Conservation (phyloP, 2,113 vertebrate genomes). For the Triplophysa rosa region DNA sequence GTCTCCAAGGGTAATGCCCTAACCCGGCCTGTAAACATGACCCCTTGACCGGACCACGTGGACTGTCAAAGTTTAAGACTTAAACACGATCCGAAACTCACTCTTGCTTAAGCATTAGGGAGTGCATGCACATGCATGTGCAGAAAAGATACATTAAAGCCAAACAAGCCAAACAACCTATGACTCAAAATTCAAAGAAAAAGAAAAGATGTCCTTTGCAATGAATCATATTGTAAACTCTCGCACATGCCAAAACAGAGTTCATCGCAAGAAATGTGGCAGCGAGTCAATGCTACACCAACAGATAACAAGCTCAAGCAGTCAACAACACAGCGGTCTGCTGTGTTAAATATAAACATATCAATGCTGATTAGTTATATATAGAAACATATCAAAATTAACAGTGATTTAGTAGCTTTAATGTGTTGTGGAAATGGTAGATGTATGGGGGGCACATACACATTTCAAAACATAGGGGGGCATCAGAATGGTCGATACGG, state of each 20-base stretch:
- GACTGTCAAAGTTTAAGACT: not conserved
- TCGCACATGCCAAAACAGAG: not conserved
- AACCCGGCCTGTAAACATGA: not conserved
- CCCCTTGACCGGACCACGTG: not conserved
- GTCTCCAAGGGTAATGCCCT: not conserved
- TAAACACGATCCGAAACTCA: not conserved
- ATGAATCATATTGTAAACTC: conserved; percentile 15
- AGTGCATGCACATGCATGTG: not conserved
- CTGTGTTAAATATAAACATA: conserved; percentile 19
- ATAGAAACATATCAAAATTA: not conserved
- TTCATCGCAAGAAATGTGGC: conserved; percentile 14
- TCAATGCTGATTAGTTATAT: not conserved
- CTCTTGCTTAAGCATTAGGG: not conserved
- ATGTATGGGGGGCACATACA: no score
- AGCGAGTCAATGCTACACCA: conserved; percentile 6
- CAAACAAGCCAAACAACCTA: not conserved
- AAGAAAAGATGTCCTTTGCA: not conserved
- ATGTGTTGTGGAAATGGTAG: not conserved
- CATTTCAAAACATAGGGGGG: no score
- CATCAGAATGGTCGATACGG: no score
- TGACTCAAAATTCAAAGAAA: not conserved
- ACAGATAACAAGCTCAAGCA: conserved; percentile 30
- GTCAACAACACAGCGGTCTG: conserved; percentile 12
- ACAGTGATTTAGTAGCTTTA: conserved; percentile 18
- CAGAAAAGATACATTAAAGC: no score